Evolutionary conservation across 2,113 vertebrate genomes (phyloP), one percentile per base, ranked within the genome.

Genomic region (Probosciger aterrimus): DNA sequence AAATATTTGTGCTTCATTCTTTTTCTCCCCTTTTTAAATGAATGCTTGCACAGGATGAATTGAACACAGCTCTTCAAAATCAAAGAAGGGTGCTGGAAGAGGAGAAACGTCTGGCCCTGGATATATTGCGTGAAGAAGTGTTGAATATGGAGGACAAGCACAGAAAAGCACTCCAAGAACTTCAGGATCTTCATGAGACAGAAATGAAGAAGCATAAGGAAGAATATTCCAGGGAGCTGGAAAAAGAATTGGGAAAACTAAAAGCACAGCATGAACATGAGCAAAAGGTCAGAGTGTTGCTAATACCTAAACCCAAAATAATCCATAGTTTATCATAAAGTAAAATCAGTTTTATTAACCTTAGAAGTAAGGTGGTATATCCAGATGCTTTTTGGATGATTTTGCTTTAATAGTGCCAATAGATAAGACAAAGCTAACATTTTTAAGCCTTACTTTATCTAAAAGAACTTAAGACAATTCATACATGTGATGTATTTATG

Each of bases 81-180:
- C 98, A 98, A 59, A 98, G 97, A 83, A 86, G 81, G 31, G 78
- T 97, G 60, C 96, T 98, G 60, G 98, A 99, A 86, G 94, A 96
- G n/a, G 98, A 98, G 60, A 98, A 98, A 82, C 79, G 53, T 63
- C 82, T 92, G 49, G 97, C 98, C 14, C 82, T 99, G 76, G 98
- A 98, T 93, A 63, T 89, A 7, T 96, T 98, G 14, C 97, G 93
- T 41, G 96, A 97, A 18, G 97, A 99, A 95, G 98, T 98, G 37
- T 59, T 98, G 52, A 92, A 93, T 22, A 93, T 98, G 57, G 98
- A 99, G 81, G 95, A 97, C 31, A 98, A 98, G 67, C 98, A 98
- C 71, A 93, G 96, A 39, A 67, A 83, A n/a, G 96, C 98, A 60
- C 93, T 99, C 14, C 93, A 98, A 80, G 98, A 98, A 59, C 96